A percentile compares a stretch with the other conserved stretches of the same genome.
Conservation (phyloP, 2,888 invertebrate genomes). For the Thecocarcelia acutangulata region DNA sequence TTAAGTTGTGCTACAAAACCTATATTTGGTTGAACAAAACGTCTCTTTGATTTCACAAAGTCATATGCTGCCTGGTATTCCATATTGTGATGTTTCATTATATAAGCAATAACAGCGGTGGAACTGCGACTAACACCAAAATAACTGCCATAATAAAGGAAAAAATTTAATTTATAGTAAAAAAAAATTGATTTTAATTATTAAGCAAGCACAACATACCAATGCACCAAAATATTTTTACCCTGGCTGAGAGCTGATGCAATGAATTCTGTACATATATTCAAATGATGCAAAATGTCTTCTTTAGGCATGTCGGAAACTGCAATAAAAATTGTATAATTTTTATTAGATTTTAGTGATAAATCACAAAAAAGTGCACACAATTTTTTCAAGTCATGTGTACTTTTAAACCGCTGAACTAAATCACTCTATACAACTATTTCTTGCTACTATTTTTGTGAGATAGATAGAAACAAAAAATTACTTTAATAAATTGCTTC, state of each 20-base stretch:
- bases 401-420: too few species aligned
- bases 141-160: conserved; percentile 83
- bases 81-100: conserved; percentile 92
- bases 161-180: conserved; percentile 28
- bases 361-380: too few species aligned
- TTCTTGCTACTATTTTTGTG: too few species aligned
- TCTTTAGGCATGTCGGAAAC: conserved; percentile 92
- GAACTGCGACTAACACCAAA: conserved; percentile 96
- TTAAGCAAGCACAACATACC: conserved; percentile 82
- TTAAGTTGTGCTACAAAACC: conserved; percentile 91
- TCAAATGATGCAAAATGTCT: conserved; percentile 90
- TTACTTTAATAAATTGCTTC: too few species aligned
- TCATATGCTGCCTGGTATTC: conserved; percentile 88
- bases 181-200: conserved; percentile 13
- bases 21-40: conserved; percentile 89
- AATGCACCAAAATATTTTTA: conserved; percentile 92
- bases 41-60: conserved; percentile 86
- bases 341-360: conserved; percentile 16
- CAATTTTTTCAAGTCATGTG: too few species aligned
- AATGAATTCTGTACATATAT: conserved; percentile 90
- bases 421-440: too few species aligned
- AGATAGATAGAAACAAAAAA: too few species aligned
- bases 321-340: conserved; percentile 74
- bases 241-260: conserved; percentile 84
- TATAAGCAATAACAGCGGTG: conserved; percentile 91